phyloP scores from a whole-genome alignment of 2,888 invertebrate genomes.

The Lathronympha strigana region DNA sequence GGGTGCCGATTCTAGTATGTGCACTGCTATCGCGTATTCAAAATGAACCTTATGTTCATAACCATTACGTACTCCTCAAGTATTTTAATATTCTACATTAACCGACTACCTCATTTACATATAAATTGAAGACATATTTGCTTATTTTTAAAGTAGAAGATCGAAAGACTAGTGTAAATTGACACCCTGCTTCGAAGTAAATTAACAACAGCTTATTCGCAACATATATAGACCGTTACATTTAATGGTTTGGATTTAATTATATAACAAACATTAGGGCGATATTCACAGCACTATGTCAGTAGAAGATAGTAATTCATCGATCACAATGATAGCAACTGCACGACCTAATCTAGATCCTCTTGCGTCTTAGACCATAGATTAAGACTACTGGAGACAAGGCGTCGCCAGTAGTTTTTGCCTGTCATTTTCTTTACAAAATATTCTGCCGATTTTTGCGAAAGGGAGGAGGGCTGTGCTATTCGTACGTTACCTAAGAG shows the following conservation, averaged over 20 bases:
- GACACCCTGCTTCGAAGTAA: slow-evolving; percentile 17
- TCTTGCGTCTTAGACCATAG: not conserved
- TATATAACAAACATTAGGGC: slow-evolving; percentile 18
- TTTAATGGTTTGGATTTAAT: slow-evolving; percentile 12
- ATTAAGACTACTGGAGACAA: no score
- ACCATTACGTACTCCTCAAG: not conserved
- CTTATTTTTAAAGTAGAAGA: slow-evolving; percentile 3
- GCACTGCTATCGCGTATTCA: not conserved
- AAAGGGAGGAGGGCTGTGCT: no score
- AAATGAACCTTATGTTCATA: not conserved
- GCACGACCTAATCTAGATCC: slow-evolving; percentile 21
- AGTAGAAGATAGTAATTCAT: slow-evolving; percentile 25
- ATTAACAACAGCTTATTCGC: not conserved
- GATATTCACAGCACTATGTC: slow-evolving; percentile 34
- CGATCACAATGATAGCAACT: slow-evolving; percentile 17
- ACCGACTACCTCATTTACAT: slow-evolving; percentile 5
- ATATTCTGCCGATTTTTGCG: no score
- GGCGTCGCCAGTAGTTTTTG: no score
- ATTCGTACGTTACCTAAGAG: no score
- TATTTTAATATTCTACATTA: not conserved
- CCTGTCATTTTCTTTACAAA: no score
- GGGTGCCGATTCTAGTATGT: slow-evolving; percentile 26
- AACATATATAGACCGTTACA: not conserved
- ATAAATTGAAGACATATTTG: not conserved
- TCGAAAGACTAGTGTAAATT: no score